These are phyloP conservation scores for Agrochola litura DNA, from an alignment of 2,888 invertebrate species.

Conservation along the genomic window DNA sequence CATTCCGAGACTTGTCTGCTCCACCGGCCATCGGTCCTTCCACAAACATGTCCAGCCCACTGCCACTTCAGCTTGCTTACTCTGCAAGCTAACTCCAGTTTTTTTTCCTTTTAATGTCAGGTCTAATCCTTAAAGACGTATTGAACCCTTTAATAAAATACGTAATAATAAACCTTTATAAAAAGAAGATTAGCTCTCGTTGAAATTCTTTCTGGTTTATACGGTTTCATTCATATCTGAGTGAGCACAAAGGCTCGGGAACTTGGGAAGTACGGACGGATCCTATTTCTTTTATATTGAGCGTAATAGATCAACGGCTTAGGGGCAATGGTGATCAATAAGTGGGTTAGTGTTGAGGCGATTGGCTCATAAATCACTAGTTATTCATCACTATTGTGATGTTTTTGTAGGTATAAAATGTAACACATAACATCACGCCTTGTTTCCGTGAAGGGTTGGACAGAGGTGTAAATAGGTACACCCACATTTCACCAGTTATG, in stretches of 20 bases:
- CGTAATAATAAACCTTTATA: neutral
- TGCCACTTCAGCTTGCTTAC: neutral
- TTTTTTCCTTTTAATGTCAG: neutral
- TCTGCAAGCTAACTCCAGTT: neutral
- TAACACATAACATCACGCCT: neutral
- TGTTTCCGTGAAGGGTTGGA: neutral
- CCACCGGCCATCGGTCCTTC: neutral
- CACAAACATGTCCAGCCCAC: neutral
- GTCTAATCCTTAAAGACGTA: neutral
- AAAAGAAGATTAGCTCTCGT: slow-evolving; percentile 17
- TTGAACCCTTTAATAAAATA: too few relatives aligned
- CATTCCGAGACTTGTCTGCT: too few relatives aligned
- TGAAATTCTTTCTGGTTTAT: neutral
- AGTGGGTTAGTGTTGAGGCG: slow-evolving; percentile 45
- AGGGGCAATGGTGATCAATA: slow-evolving; percentile 44
- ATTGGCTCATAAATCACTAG: slow-evolving; percentile 40
- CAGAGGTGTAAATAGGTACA: neutral
- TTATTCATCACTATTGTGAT: neutral
- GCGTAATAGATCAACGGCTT: slow-evolving; percentile 43
- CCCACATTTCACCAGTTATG: neutral
- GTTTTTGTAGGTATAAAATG: slow-evolving; percentile 1
- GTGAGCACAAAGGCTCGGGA: slow-evolving; percentile 31
- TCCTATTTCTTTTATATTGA: slow-evolving; percentile 43
- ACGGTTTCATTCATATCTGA: slow-evolving; percentile 35
- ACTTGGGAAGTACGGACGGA: neutral